Evolutionary conservation across 2,888 invertebrate genomes (phyloP).

Genomic region (Drosophila sordidula): DNA sequence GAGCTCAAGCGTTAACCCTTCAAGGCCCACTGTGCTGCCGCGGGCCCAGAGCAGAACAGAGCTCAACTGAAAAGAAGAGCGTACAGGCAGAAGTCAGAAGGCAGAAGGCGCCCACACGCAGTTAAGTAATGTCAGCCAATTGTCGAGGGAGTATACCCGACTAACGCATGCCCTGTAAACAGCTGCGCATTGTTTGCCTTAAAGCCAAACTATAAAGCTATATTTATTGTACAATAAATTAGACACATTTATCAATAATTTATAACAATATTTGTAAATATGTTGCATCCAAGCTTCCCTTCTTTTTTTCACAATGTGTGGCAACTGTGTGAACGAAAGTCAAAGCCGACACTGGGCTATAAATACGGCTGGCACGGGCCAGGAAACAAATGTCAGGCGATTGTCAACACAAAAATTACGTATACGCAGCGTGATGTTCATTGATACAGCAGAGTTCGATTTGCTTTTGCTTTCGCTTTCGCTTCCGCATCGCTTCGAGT

Average conservation of each 20-base stretch:
- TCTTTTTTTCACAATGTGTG: too few relatives aligned
- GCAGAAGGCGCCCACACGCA: conserved; percentile 36
- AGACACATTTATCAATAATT: too few relatives aligned
- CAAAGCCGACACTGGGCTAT: background rate
- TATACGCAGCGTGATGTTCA: conserved; percentile 60
- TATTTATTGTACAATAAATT: too few relatives aligned
- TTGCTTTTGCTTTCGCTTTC: conserved; percentile 52
- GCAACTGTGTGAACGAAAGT: background rate
- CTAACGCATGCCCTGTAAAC: background rate
- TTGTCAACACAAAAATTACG: conserved; percentile 64
- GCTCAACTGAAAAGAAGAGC: background rate
- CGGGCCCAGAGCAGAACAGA: background rate
- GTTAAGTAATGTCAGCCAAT: conserved; percentile 42
- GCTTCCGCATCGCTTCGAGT: conserved; percentile 48
- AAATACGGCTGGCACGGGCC: conserved; percentile 25
- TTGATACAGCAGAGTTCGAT: conserved; percentile 35
- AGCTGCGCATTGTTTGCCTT: background rate
- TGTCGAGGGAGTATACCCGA: conserved; percentile 23
- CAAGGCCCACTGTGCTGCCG: conserved; percentile 24
- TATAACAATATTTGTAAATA: too few relatives aligned
- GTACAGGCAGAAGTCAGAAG: background rate
- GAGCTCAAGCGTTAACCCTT: conserved; percentile 45
- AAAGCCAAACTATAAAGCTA: too few relatives aligned
- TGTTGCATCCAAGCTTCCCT: too few relatives aligned
- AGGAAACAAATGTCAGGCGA: conserved; percentile 62